Conservation (phyloP, 2,113 vertebrate genomes). For the Scortum barcoo region DNA sequence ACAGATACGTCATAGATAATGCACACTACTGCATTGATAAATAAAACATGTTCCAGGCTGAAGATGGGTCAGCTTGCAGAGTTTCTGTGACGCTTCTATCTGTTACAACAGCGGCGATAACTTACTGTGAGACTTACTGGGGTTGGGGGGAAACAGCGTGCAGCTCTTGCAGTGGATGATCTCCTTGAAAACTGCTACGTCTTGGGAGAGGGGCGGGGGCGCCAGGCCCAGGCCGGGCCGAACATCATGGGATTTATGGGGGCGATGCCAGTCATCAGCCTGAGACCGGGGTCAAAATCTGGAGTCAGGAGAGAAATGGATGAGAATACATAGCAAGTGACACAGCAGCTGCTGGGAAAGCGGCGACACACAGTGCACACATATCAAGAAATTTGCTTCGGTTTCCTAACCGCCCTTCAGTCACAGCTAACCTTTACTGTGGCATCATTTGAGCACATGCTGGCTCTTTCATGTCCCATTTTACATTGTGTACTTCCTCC, state of each 20-base stretch:
- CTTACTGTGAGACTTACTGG: conserved; percentile 82
- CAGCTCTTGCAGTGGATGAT: conserved; percentile 92
- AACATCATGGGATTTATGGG: conserved; percentile 90
- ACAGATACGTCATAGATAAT: conserved; percentile 48
- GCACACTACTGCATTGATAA: conserved; percentile 15
- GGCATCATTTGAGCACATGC: conserved; percentile 34
- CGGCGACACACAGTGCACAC: conserved; percentile 17
- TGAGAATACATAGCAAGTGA: conserved; percentile 20
- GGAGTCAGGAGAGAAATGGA: conserved; percentile 34
- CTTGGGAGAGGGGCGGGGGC: conserved; percentile 86
- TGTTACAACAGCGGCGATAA: not conserved
- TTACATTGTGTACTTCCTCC: conserved; percentile 51
- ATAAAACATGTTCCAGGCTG: conserved; percentile 35
- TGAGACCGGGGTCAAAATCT: conserved; percentile 90
- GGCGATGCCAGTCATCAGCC: conserved; percentile 89
- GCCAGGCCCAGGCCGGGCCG: conserved; percentile 87
- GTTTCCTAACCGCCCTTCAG: conserved; percentile 8
- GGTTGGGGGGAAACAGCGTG: conserved; percentile 89
- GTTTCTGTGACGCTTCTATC: conserved; percentile 19
- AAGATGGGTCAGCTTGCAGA: conserved; percentile 3
- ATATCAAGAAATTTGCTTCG: conserved; percentile 16
- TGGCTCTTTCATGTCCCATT: conserved; percentile 47
- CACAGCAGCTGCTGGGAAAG: conserved; percentile 2
- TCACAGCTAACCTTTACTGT: conserved; percentile 37
- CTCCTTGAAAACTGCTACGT: conserved; percentile 88